Percentiles rank a stretch among this genome's conserved stretches.
phyloP scores from a whole-genome alignment of 1,140 invertebrate genomes.

The Formica selysi region DNA sequence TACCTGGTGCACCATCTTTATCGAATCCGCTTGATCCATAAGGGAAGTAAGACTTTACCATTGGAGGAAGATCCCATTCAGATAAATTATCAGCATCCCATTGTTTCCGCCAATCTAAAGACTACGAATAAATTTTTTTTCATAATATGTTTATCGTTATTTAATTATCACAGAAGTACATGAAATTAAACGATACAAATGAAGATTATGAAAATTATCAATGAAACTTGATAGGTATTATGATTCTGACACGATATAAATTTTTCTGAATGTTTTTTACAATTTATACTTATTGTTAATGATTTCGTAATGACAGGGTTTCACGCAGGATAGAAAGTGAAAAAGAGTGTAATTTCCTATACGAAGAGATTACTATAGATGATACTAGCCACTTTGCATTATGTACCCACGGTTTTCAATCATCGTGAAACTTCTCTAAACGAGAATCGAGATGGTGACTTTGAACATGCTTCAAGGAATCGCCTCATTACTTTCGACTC shows the following conservation, averaged over 20 bases:
- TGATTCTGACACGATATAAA: too few species aligned
- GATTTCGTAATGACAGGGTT: constrained; percentile 11
- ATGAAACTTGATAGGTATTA: neutral
- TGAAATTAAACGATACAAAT: neutral
- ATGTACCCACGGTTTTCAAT: constrained; percentile 41
- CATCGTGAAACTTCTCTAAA: constrained; percentile 39
- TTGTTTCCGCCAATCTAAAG: constrained; percentile 91
- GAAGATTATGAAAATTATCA: constrained; percentile 2
- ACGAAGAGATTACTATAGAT: constrained; percentile 15
- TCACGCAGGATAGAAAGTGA: constrained; percentile 39
- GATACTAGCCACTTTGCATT: constrained; percentile 24
- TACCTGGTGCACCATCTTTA: constrained; percentile 94
- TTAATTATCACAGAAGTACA: neutral
- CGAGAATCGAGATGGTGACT: neutral
- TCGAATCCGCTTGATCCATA: constrained; percentile 93
- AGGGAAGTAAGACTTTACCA: constrained; percentile 91
- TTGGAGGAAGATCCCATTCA: constrained; percentile 91
- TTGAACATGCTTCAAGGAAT: constrained; percentile 8
- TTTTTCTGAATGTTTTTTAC: constrained; percentile 3
- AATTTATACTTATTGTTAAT: constrained; percentile 2
- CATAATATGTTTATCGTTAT: neutral
- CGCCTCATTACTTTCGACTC: constrained; percentile 36
- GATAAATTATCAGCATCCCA: constrained; percentile 91
- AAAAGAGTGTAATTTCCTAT: constrained; percentile 22
- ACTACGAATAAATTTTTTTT: constrained; percentile 86